A percentile compares a stretch with the other conserved stretches of the same genome.
These are phyloP conservation scores for Taenioides sp. DNA, from an alignment of 2,797 vertebrate genomes.

Conservation along the genomic window DNA sequence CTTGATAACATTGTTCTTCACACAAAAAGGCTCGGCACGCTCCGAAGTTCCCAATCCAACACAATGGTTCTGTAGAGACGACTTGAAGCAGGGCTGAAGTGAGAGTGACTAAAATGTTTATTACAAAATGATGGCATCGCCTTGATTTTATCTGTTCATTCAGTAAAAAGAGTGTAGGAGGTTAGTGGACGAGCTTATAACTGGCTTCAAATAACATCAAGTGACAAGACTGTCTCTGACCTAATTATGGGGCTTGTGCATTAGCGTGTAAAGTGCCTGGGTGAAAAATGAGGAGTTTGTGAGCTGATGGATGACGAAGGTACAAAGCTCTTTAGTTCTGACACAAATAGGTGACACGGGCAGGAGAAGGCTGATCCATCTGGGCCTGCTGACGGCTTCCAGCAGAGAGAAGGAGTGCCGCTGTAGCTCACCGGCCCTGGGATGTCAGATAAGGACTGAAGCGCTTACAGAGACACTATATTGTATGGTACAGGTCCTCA, in stretches of 20 bases:
- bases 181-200: conserved; percentile 43
- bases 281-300: conserved; percentile 53
- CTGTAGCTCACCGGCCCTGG: conserved; percentile 67
- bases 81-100: conserved; percentile 25
- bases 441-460: conserved; percentile 52
- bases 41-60: conserved; percentile 33
- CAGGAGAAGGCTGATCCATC: conserved; percentile 53
- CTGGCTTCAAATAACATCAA: conserved; percentile 59
- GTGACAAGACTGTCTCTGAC: conserved; percentile 46
- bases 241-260: conserved; percentile 60
- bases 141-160: conserved; percentile 22
- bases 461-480: conserved; percentile 38
- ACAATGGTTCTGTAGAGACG: conserved; percentile 29
- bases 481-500: conserved; percentile 15
- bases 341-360: conserved; percentile 35
- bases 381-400: conserved; percentile 73
- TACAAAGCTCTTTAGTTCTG: conserved; percentile 44
- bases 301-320: conserved; percentile 36
- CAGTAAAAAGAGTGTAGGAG: conserved; percentile 20
- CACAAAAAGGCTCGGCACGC: conserved; percentile 45
- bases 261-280: conserved; percentile 46
- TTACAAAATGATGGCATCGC: conserved; percentile 33
- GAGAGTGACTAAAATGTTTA: conserved; percentile 26
- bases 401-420: conserved; percentile 69
- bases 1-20: conserved; percentile 62